A percentile compares a stretch with the other conserved stretches of the same genome.
Evolutionary conservation across 2,113 vertebrate species (phyloP).

Genomic region (Montifringilla adamsi): DNA sequence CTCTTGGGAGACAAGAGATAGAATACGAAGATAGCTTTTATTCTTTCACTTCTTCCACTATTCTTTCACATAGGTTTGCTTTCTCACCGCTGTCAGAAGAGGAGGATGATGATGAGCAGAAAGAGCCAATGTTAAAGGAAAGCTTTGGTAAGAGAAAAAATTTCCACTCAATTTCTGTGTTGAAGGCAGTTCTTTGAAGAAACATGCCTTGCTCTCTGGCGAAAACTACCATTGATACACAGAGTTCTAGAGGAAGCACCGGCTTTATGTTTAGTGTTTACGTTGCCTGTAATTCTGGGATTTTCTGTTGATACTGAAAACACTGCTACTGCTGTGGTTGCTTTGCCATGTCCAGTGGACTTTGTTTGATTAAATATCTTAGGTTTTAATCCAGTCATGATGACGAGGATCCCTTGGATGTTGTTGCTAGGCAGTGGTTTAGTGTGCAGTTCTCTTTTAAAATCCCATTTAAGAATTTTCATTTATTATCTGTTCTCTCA

Average conservation of each 20-base stretch:
- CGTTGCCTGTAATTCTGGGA: neutral
- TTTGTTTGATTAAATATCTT: neutral
- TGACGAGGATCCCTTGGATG: neutral
- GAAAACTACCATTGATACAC: neutral
- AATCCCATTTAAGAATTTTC: neutral
- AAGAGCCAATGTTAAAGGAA: slow-evolving; percentile 96
- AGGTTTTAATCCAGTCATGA: neutral
- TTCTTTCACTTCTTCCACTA: neutral
- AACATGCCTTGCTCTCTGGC: neutral
- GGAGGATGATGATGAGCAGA: slow-evolving; percentile 88
- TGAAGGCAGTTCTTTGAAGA: neutral
- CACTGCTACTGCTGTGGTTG: neutral
- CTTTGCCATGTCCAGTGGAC: neutral
- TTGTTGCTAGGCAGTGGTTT: neutral
- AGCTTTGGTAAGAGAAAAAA: slow-evolving; percentile 79
- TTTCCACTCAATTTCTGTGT: neutral
- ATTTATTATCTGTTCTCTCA: neutral
- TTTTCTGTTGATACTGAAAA: neutral
- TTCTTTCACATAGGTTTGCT: slow-evolving; percentile 82
- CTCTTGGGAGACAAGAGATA: neutral
- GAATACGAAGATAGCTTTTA: neutral
- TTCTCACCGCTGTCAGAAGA: slow-evolving; percentile 94
- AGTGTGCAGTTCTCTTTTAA: neutral
- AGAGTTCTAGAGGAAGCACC: neutral
- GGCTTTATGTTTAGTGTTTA: neutral